Evolutionary conservation across 1,140 invertebrate species (phyloP), one percentile per base, ranked within the genome.

Genomic region (Pseudobourletiella spinata): DNA sequence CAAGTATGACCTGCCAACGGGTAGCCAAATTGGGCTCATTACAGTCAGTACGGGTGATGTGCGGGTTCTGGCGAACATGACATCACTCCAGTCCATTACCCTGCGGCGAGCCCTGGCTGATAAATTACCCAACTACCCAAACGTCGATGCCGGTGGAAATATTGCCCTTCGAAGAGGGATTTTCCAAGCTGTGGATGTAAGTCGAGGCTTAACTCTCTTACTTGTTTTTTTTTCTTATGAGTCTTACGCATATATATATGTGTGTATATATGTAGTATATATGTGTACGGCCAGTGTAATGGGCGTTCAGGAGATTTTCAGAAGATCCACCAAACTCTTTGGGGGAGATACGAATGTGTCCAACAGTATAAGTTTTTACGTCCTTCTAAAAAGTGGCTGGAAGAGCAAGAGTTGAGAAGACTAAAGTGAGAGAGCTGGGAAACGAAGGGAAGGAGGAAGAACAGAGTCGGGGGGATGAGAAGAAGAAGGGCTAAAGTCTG

Each of bases 121-220:
- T 52, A 70, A 70, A 61, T 63, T 70, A 57, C 65, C 68, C 25
- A 70, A 70, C 59, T 70, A 70, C 42, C 68, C 68, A 18, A 67
- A 67, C 48, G 65, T 67, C 15, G 65, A 70, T 60, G 55, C 58
- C 51, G 68, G 68, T 28, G 68, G 68, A 58, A 67, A 57, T 46
- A 70, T 70, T 59, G 61, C 80, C 69, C 63, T 81, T 3, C 70
- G 74, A 42, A 79, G 79, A 67, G 78, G 78, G 4, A 66, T 82
- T 8, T 75, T 73, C 57, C 72, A 78, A 59, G 79, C 79, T 18
- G 72, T 80, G 29, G 70, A 76, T 65, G 76, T 77, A 66, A 69
- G 57, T 59, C 6, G 22, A 59, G 2, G 44, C 14, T 52, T 48
- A 16, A 48, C 30, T 57, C 6, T n/a, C n/a, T n/a, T n/a, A n/a